A percentile compares a stretch with the other conserved stretches of the same genome.
phyloP scores from a whole-genome alignment of 2,888 invertebrate genomes.

The Pachymerium ferrugineum region DNA sequence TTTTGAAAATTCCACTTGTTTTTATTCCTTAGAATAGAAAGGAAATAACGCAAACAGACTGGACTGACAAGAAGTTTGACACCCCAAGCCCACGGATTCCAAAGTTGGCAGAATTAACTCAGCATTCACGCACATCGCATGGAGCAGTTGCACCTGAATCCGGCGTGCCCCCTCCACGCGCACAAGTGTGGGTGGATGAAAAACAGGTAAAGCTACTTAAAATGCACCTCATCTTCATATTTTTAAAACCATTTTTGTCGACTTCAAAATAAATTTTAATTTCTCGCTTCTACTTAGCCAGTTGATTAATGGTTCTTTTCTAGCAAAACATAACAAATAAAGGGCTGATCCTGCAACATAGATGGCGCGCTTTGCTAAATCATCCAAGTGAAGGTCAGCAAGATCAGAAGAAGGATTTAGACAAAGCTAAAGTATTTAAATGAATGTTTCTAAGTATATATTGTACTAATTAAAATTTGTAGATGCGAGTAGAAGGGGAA shows the following conservation, averaged over 20 bases:
- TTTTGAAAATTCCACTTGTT: neutral
- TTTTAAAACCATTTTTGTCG: too few relatives aligned
- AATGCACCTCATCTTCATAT: neutral
- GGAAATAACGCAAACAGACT: neutral
- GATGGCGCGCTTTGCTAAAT: neutral
- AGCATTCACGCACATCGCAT: neutral
- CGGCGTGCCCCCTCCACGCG: conserved; percentile 10
- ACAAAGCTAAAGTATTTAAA: neutral
- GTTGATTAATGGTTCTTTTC: too few relatives aligned
- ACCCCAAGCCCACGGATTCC: neutral
- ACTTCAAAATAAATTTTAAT: too few relatives aligned
- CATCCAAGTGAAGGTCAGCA: neutral
- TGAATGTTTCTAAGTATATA: neutral
- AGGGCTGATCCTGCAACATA: neutral
- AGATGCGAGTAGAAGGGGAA: conserved; percentile 33
- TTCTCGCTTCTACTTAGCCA: too few relatives aligned
- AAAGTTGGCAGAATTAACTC: conserved; percentile 23
- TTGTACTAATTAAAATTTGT: neutral
- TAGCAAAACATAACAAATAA: neutral
- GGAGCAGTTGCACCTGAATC: conserved; percentile 26
- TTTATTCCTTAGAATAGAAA: too few relatives aligned
- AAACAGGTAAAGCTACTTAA: neutral
- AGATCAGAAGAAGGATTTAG: neutral
- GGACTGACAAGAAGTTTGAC: conserved; percentile 1
- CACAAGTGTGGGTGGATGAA: conserved; percentile 27